phyloP scores from a whole-genome alignment of 2,113 vertebrate genomes.

The Tetraodon nigroviridis region DNA sequence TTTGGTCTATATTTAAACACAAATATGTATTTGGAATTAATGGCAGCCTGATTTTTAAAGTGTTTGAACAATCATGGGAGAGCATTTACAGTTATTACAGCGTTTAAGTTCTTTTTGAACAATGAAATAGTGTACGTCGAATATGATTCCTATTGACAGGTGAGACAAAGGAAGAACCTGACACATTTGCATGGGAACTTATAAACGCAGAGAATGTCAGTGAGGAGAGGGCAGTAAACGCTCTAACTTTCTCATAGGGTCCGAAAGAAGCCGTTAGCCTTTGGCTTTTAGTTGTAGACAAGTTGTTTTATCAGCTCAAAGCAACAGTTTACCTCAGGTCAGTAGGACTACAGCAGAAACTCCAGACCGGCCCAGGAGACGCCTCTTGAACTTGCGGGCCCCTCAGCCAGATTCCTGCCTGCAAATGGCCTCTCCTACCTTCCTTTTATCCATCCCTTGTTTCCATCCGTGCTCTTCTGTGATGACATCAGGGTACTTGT shows the following conservation, averaged over 20 bases:
- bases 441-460: slow-evolving; percentile 45
- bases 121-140: not conserved
- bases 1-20: slow-evolving; percentile 39
- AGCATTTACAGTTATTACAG: not conserved
- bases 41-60: too few species aligned
- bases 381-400: slow-evolving; percentile 17
- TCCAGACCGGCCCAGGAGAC: slow-evolving; percentile 28
- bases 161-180: slow-evolving; percentile 1
- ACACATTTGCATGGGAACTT: slow-evolving; percentile 10
- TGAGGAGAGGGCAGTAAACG: slow-evolving; percentile 4
- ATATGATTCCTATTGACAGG: not conserved
- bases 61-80: not conserved
- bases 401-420: slow-evolving; percentile 17
- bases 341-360: slow-evolving; percentile 29
- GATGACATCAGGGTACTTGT: slow-evolving; percentile 60
- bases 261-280: slow-evolving; percentile 38
- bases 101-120: not conserved
- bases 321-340: slow-evolving; percentile 40
- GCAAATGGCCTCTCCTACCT: not conserved
- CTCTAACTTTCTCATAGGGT: slow-evolving; percentile 26
- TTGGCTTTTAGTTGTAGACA: slow-evolving; percentile 35
- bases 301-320: slow-evolving; percentile 47
- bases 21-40: not conserved
- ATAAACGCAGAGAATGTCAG: not conserved
- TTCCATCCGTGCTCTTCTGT: slow-evolving; percentile 9